Evolutionary conservation across 1,140 invertebrate species (phyloP).

Genomic region (Eufriesea mexicana): DNA sequence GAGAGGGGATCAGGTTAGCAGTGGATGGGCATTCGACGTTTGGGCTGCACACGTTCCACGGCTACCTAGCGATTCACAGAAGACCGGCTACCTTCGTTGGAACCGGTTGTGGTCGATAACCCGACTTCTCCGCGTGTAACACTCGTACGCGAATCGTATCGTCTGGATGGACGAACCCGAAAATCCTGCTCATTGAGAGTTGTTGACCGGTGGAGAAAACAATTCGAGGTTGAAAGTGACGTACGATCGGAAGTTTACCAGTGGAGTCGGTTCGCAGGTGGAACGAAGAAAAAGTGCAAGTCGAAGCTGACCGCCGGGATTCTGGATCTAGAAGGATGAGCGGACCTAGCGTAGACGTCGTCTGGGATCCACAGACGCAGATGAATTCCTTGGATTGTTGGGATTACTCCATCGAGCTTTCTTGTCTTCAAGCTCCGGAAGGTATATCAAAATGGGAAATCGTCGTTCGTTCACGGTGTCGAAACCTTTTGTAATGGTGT

Average conservation of each 20-base stretch:
- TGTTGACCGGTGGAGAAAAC: background rate
- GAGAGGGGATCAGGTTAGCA: conserved; percentile 36
- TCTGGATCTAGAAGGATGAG: conserved; percentile 65
- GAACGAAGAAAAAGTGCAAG: background rate
- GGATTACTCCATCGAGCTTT: conserved; percentile 91
- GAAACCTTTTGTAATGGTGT: background rate
- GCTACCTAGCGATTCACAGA: conserved; percentile 70
- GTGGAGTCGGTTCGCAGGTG: too few species aligned
- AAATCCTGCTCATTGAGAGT: background rate
- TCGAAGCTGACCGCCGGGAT: background rate
- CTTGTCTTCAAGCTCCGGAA: conserved; percentile 88
- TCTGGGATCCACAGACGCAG: conserved; percentile 78
- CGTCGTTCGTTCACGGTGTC: background rate
- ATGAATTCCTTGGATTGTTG: conserved; percentile 89
- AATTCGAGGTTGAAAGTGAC: background rate
- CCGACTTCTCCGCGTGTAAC: conserved; percentile 21
- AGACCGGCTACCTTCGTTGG: conserved; percentile 72
- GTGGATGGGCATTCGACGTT: conserved; percentile 57
- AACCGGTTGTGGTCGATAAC: conserved; percentile 68
- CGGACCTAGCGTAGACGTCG: conserved; percentile 73
- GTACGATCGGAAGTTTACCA: too few species aligned
- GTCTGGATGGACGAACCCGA: conserved; percentile 27
- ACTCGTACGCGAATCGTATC: conserved; percentile 10
- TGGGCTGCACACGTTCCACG: conserved; percentile 61
- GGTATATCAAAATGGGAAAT: conserved; percentile 78